Conservation (phyloP, 2,888 invertebrate species). For the Zeuzera pyrina region DNA sequence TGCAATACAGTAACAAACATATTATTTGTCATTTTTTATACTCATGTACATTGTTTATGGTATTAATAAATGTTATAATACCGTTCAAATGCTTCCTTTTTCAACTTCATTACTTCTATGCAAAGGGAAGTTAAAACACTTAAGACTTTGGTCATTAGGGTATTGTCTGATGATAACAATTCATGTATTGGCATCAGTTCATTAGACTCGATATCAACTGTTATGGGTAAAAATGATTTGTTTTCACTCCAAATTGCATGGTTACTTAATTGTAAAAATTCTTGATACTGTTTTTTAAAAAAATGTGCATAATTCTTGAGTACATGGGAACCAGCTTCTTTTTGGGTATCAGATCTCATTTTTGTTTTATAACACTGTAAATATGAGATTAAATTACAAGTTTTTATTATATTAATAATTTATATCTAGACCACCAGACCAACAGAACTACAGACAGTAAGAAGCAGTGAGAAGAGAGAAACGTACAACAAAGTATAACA, state of each 20-base stretch:
- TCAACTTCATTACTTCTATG: slow-evolving; percentile 80
- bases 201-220: slow-evolving; percentile 50
- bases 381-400: too few species aligned
- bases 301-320: slow-evolving; percentile 59
- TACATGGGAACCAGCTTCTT: slow-evolving; percentile 51
- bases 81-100: slow-evolving; percentile 76
- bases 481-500: too few species aligned
- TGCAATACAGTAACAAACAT: slow-evolving; percentile 23
- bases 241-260: slow-evolving; percentile 39
- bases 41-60: neutral
- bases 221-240: slow-evolving; percentile 47
- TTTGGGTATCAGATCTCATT: slow-evolving; percentile 48
- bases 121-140: slow-evolving; percentile 85
- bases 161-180: slow-evolving; percentile 87
- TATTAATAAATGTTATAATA: slow-evolving; percentile 28
- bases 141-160: slow-evolving; percentile 83
- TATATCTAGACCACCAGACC: too few species aligned
- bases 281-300: slow-evolving; percentile 56
- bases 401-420: too few species aligned
- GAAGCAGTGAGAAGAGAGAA: too few species aligned
- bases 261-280: slow-evolving; percentile 29
- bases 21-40: neutral
- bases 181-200: slow-evolving; percentile 79
- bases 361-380: too few species aligned
- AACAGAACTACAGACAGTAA: too few species aligned